Evolutionary conservation across 2,113 vertebrate genomes (phyloP), one percentile per base, ranked within the genome.

Genomic region (Tonatia bakeri): DNA sequence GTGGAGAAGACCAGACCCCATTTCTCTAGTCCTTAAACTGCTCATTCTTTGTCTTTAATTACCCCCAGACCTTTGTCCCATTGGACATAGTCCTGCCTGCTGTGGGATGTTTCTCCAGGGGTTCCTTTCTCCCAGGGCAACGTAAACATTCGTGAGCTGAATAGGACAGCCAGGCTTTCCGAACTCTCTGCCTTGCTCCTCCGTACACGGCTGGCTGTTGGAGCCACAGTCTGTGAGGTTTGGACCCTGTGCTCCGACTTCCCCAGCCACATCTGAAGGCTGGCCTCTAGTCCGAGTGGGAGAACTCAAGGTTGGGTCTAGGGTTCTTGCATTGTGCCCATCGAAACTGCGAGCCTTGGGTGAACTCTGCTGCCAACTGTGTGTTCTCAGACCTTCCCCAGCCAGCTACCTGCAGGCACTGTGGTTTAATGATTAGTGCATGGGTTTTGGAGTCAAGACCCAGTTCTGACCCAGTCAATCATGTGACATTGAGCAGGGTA

Each of bases 391-490:
- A 47, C 47, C 36, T 9, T n/a, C 38, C 81, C 15, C 26, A 6
- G 22, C 15, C 26, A 3, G 22, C 76, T 59, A 1, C 36, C 31
- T 3, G 26, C 24, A 45, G 81, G 19, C 40, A 14, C 5, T 4
- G 3, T 17, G 2, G 11, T 3, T 1, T 28, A 0, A 50, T 17
- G 15, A 64, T 40, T 22, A 17, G n/a, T 24, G 10, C n/a, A 4
- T 31, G 33, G 17, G 50, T 38, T 76, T 72, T 2, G 59, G 38
- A 47, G 24, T 52, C 14, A 11, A 2, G 31, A 17, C 31, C 28
- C 16, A 1, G 47, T 2, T 79, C 64, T 79, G 54, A 20, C 31
- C 17, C 80, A n/a, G 16, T 31, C 20, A 13, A 2, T 47, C 67
- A 15, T 0, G 0, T n/a, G 80, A 40, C 14, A 50, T 82, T 24